A percentile compares a stretch with the other conserved stretches of the same genome.
Conservation (phyloP, 2,888 invertebrate species). For the Parascotia fuliginaria region DNA sequence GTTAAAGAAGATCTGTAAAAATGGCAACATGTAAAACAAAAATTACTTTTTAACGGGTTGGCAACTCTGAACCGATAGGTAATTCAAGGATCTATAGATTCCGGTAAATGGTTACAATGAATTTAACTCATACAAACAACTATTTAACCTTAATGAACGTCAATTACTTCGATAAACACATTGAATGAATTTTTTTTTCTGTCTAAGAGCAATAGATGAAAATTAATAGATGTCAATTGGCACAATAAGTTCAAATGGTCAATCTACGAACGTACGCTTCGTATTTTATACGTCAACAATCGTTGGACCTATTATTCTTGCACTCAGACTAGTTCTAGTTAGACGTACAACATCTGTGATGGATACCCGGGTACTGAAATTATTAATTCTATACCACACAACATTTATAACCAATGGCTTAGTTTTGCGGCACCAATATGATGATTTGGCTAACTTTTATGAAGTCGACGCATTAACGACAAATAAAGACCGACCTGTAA, state of each 20-base stretch:
- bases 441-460: slow-evolving; percentile 36
- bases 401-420: slow-evolving; percentile 27
- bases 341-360: slow-evolving; percentile 32
- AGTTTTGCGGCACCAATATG: slow-evolving; percentile 27
- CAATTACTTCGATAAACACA: slow-evolving; percentile 26
- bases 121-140: not conserved
- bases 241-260: slow-evolving; percentile 59
- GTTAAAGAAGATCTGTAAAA: too few species aligned
- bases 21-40: too few species aligned
- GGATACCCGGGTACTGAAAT: slow-evolving; percentile 16
- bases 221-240: slow-evolving; percentile 62
- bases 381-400: slow-evolving; percentile 22
- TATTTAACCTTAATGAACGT: slow-evolving; percentile 8
- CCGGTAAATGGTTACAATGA: too few species aligned
- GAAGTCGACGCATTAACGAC: slow-evolving; percentile 38
- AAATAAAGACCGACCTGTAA: slow-evolving; percentile 31
- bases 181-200: slow-evolving; percentile 1
- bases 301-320: slow-evolving; percentile 34
- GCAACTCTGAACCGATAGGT: too few species aligned
- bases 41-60: too few species aligned
- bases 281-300: slow-evolving; percentile 36
- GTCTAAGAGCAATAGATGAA: slow-evolving; percentile 42
- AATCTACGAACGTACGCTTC: slow-evolving; percentile 40
- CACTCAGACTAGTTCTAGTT: slow-evolving; percentile 17
- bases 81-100: too few species aligned